Conservation (phyloP, 1,140 invertebrate species). For the Hycleus cichorii region DNA sequence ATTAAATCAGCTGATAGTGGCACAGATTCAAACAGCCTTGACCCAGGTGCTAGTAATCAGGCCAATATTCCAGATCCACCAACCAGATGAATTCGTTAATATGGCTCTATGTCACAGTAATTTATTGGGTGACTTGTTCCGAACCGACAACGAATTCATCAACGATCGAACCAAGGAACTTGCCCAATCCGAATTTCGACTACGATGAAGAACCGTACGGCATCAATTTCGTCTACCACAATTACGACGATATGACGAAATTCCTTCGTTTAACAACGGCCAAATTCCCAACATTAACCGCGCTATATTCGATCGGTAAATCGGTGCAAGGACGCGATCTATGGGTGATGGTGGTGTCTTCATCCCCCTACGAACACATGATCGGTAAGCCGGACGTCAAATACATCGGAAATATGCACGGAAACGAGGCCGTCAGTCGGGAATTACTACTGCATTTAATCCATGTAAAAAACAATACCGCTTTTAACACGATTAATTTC, state of each 20-base stretch:
- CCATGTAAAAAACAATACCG: slow-evolving; percentile 50
- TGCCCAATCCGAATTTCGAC: slow-evolving; percentile 1
- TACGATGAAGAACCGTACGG: slow-evolving; percentile 20
- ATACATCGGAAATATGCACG: slow-evolving; percentile 88
- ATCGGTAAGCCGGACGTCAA: slow-evolving; percentile 88
- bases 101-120: too few species aligned
- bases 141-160: neutral
- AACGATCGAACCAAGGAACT: slow-evolving; percentile 15
- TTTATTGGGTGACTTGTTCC: too few species aligned
- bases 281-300: slow-evolving; percentile 75
- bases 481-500: neutral
- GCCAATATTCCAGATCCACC: too few species aligned
- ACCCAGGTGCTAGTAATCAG: too few species aligned
- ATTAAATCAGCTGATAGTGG: too few species aligned
- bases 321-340: slow-evolving; percentile 88
- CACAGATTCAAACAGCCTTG: too few species aligned
- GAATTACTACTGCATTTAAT: slow-evolving; percentile 83
- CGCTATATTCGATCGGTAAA: slow-evolving; percentile 87
- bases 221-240: slow-evolving; percentile 81
- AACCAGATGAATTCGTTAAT: too few species aligned
- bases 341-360: slow-evolving; percentile 91
- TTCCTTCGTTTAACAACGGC: slow-evolving; percentile 72
- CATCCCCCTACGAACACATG: slow-evolving; percentile 83
- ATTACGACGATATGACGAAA: slow-evolving; percentile 78
- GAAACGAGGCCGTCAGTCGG: slow-evolving; percentile 82